Conservation (phyloP, 2,797 vertebrate genomes). For the Serranus cabrilla region DNA sequence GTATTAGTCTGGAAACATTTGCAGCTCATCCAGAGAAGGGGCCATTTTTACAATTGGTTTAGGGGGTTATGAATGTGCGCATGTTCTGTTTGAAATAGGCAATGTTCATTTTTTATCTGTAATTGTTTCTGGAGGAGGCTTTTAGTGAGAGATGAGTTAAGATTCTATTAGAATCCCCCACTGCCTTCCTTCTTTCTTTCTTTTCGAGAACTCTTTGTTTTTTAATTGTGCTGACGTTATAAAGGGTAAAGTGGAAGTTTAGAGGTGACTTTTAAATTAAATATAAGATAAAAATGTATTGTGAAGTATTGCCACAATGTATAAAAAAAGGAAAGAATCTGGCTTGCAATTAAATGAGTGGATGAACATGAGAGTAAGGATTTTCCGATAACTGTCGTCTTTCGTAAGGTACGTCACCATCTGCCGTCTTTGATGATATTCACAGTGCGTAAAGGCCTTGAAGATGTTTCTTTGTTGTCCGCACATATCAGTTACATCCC, state of each 20-base stretch:
- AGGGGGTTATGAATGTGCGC: constrained; percentile 83
- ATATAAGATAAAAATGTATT: not conserved
- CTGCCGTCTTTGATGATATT: constrained; percentile 44
- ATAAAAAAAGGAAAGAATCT: not conserved
- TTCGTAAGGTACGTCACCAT: constrained; percentile 20
- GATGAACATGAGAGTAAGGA: not conserved
- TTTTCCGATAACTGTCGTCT: constrained; percentile 41
- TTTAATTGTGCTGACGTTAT: not conserved
- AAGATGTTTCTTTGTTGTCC: constrained; percentile 70
- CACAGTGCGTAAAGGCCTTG: constrained; percentile 28
- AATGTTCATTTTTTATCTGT: constrained; percentile 86
- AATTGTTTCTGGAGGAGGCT: constrained; percentile 87
- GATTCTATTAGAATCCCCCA: constrained; percentile 79
- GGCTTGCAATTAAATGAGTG: not conserved
- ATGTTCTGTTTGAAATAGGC: constrained; percentile 81
- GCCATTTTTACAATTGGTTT: constrained; percentile 87
- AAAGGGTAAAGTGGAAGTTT: constrained; percentile 9
- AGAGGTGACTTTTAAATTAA: constrained; percentile 4
- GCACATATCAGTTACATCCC: constrained; percentile 57
- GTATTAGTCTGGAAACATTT: constrained; percentile 85
- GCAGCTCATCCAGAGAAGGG: constrained; percentile 79
- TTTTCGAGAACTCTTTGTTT: constrained; percentile 18
- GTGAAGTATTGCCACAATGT: not conserved
- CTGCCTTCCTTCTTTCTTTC: constrained; percentile 14
- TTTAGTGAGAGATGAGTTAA: constrained; percentile 84